Evolutionary conservation across 2,888 invertebrate species (phyloP).

Genomic region (Lepidochrysops patricia): DNA sequence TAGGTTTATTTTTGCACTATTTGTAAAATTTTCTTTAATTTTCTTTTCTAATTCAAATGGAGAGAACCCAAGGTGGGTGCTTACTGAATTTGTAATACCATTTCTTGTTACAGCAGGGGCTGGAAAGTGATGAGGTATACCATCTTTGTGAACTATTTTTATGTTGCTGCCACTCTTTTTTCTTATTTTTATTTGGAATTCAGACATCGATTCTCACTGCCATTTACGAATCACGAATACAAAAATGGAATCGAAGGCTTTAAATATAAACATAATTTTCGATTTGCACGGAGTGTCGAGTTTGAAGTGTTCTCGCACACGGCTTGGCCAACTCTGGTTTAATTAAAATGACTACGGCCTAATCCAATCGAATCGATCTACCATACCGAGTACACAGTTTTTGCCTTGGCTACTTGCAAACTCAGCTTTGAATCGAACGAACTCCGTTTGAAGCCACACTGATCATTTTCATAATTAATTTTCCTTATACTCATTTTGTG

Average conservation of each 20-base stretch:
- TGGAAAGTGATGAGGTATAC: conserved; percentile 93
- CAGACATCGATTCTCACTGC: conserved; percentile 68
- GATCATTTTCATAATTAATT: neutral
- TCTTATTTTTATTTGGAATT: conserved; percentile 65
- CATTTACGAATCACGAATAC: conserved; percentile 65
- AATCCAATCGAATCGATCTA: conserved; percentile 18
- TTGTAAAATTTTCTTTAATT: conserved; percentile 22
- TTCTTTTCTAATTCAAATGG: conserved; percentile 37
- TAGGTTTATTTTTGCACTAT: conserved; percentile 18
- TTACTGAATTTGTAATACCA: conserved; percentile 73
- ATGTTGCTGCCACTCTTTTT: conserved; percentile 73
- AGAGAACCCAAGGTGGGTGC: conserved; percentile 71
- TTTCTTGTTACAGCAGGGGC: conserved; percentile 89
- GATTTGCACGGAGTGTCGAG: conserved; percentile 47
- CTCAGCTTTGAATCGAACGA: conserved; percentile 7
- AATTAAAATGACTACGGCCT: conserved; percentile 23
- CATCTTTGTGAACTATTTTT: conserved; percentile 74
- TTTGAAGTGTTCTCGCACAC: conserved; percentile 49
- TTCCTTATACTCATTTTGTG: neutral
- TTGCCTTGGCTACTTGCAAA: conserved; percentile 15
- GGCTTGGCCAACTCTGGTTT: conserved; percentile 40
- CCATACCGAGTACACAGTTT: conserved; percentile 14
- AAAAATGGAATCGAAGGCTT: conserved; percentile 72
- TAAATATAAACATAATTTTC: conserved; percentile 62
- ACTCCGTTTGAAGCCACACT: neutral